phyloP scores from a whole-genome alignment of 2,113 vertebrate species.

The Petroica traversi region DNA sequence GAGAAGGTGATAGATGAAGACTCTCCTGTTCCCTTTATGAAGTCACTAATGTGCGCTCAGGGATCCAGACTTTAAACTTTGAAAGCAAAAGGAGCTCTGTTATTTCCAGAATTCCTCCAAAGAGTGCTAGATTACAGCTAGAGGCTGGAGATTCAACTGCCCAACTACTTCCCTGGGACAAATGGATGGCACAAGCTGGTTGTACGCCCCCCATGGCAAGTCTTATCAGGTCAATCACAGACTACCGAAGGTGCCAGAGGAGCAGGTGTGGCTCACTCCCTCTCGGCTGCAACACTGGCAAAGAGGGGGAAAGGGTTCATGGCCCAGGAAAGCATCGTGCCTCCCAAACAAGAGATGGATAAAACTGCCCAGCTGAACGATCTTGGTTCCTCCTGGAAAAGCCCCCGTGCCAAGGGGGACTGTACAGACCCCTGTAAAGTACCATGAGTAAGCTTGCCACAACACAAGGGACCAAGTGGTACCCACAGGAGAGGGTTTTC shows the following conservation, averaged over 20 bases:
- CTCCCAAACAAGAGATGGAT: rapidly evolving
- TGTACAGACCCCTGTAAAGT: background rate
- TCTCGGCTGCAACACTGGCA: background rate
- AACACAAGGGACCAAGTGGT: background rate
- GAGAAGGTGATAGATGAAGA: background rate
- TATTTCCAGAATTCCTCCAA: background rate
- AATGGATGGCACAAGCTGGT: background rate
- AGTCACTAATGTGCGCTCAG: background rate
- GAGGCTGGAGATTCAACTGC: background rate
- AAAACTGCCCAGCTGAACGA: rapidly evolving
- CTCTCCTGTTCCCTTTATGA: background rate
- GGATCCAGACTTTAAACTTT: background rate
- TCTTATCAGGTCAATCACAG: background rate
- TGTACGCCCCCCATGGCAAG: background rate
- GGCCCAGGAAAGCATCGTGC: background rate
- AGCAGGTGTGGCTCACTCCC: background rate
- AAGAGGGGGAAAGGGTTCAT: background rate
- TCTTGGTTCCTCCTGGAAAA: background rate
- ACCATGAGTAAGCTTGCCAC: rapidly evolving
- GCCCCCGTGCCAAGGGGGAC: rapidly evolving
- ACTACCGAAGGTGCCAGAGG: background rate
- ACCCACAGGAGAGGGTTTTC: background rate
- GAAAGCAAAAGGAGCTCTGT: background rate
- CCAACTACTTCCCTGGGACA: background rate
- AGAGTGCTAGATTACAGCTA: background rate